Evolutionary conservation across 2,113 vertebrate genomes (phyloP), one percentile per base, ranked within the genome.

Genomic region (Furnarius figulus): DNA sequence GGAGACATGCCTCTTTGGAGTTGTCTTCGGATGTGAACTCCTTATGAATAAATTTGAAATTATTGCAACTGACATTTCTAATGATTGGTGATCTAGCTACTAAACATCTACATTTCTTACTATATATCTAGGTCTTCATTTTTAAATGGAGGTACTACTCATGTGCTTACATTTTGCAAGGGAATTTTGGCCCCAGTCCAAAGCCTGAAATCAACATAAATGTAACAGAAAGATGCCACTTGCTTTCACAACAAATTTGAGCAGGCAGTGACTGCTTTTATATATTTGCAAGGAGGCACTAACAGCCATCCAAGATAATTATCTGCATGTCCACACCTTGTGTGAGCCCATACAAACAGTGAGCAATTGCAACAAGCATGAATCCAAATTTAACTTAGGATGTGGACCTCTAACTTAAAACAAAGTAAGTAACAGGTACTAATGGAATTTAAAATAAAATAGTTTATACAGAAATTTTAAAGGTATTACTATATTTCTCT

Each of bases 51-150:
- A 72, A 88, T 39, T 0, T 67, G 65, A 84, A 94, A 68, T 78
- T 65, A 92, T 63, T 66, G 13, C 30, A 81, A 24, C 44, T 81
- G 95, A 93, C 92, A 49, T 63, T 84, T 67, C 73, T 91, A 96
- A 93, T 93, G 75, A 86, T 72, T 88, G 39, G 35, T 72, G 85
- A 61, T 86, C 59, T 44, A 88, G 50, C 63, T 49, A 77, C 78
- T 66, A 88, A 91, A 71, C 72, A 81, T 63, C 50, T 52, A n/a
- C 0, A 21, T 33, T 84, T 84, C 68, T 76, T 47, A 50, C 49
- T 59, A 12, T 14, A 24, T 59, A 93, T 62, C 37, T 33, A 80
- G 63, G 37, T 9, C 66, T 94, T 88, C 2, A 23, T 77, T 93
- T 91, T 71, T 49, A 77, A 92, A 71, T 15, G 76, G 19, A 89